Conservation (phyloP, 2,888 invertebrate genomes). For the Rhaphigaster nebulosa region DNA sequence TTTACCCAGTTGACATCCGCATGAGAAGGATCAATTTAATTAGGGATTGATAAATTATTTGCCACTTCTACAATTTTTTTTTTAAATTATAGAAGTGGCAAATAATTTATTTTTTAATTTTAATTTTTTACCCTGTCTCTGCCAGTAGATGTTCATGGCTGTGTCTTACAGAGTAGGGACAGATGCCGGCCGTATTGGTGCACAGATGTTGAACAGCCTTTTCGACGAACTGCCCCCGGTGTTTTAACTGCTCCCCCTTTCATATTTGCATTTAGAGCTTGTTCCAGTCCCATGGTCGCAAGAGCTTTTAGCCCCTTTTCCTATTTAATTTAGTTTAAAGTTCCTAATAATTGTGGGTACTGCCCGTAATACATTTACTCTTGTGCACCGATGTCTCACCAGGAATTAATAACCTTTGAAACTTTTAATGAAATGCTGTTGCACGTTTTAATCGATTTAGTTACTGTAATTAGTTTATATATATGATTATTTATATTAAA, state of each 20-base stretch:
- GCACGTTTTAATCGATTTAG: background rate
- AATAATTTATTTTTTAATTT: too few species aligned
- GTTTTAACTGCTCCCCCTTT: conserved; percentile 24
- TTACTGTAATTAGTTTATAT: background rate
- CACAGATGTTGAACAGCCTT: conserved; percentile 10
- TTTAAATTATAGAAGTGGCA: too few species aligned
- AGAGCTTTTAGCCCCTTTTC: background rate
- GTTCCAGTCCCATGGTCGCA: background rate
- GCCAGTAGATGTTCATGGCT: background rate
- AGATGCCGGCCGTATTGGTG: background rate
- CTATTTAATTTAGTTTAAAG: conserved; percentile 25
- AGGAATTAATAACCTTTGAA: background rate
- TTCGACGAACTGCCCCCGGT: background rate
- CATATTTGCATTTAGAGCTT: conserved; percentile 45
- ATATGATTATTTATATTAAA: too few species aligned
- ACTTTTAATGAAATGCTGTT: conserved; percentile 16
- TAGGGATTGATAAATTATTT: too few species aligned
- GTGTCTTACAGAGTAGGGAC: background rate
- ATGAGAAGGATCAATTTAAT: too few species aligned
- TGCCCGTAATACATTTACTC: background rate
- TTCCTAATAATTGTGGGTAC: conserved; percentile 22
- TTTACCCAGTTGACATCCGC: too few species aligned
- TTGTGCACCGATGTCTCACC: background rate
- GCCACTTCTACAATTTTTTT: too few species aligned
- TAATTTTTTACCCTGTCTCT: background rate